phyloP scores from a whole-genome alignment of 2,797 vertebrate species.

The Anisognathus igniventris region DNA sequence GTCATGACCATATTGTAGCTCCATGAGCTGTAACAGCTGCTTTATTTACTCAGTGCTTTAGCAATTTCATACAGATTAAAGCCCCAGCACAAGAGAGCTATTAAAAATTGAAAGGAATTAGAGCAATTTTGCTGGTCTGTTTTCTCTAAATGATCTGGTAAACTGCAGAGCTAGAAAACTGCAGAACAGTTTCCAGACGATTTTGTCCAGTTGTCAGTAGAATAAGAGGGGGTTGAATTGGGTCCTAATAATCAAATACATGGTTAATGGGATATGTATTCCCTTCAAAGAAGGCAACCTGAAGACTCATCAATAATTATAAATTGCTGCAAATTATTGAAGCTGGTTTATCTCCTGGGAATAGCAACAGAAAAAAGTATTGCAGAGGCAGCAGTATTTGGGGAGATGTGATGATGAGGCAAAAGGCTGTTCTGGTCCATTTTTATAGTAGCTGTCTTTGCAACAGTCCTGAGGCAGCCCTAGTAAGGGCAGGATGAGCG shows the following conservation, averaged over 20 bases:
- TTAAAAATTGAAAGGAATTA: neutral
- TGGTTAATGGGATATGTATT: neutral
- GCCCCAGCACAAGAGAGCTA: neutral
- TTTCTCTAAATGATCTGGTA: neutral
- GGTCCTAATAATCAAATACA: neutral
- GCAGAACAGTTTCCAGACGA: neutral
- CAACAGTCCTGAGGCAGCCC: neutral
- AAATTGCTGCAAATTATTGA: neutral
- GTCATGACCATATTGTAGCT: neutral
- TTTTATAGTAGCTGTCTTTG: neutral
- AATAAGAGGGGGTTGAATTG: neutral
- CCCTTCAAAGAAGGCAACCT: neutral
- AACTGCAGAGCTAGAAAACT: neutral
- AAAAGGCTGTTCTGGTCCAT: neutral
- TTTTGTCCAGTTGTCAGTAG: neutral
- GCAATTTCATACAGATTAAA: neutral
- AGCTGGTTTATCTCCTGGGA: neutral
- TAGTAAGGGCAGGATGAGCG: neutral
- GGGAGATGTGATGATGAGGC: neutral
- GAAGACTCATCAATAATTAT: neutral
- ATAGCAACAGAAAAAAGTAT: neutral
- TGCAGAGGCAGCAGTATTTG: constrained; percentile 11
- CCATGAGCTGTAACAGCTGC: neutral
- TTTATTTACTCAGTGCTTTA: neutral
- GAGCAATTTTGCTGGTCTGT: neutral